Evolutionary conservation across 2,113 vertebrate species (phyloP), one percentile per base, ranked within the genome.

Genomic region (Daboia siamensis): DNA sequence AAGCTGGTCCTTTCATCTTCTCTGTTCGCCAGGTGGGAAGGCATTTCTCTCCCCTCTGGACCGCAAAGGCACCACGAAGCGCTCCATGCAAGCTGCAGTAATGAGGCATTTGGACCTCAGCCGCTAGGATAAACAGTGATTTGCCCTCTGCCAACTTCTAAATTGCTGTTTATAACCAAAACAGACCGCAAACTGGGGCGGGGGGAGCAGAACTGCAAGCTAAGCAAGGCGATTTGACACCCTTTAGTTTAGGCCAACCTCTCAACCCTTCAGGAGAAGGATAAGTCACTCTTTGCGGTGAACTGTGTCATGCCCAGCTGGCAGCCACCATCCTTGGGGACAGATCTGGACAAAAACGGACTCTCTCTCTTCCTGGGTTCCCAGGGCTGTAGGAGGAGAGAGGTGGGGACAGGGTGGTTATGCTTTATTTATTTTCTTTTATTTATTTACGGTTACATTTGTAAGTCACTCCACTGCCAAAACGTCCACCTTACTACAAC

Each of bases 81-180:
- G 94, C 90, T 95, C 44, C 3, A 13, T 12, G 95, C 96, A 95
- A 96, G 90, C 88, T 85, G 55, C 95, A 93, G 74, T 85, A 69
- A 91, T 95, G 96, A 24, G 85, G 94, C 92, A 92, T n/a, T 59
- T 95, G 96, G 94, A 85, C 95, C 95, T 95, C 96, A 95, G 95
- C 94, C 95, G 90, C 20, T 9, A 92, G 54, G 0, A 90, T 95
- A 95, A 96, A 96, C 95, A 97, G 89, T 93, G 86, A 39, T 26
- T 93, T 93, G 95, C 92, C 95, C 95, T 93, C 20, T 93, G 93
- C 94, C 85, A 91, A 87, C 54, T 93, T 96, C 91, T 90, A 95
- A 97, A 96, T 96, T 95, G 96, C 88, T 95, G 94, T 96, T 97
- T 95, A 94, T 94, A 94, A 91, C 94, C 94, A 1, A 57, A 46